These are phyloP conservation scores for Fratercula arctica DNA, from an alignment of 2,797 vertebrate genomes.

Conservation along the genomic window DNA sequence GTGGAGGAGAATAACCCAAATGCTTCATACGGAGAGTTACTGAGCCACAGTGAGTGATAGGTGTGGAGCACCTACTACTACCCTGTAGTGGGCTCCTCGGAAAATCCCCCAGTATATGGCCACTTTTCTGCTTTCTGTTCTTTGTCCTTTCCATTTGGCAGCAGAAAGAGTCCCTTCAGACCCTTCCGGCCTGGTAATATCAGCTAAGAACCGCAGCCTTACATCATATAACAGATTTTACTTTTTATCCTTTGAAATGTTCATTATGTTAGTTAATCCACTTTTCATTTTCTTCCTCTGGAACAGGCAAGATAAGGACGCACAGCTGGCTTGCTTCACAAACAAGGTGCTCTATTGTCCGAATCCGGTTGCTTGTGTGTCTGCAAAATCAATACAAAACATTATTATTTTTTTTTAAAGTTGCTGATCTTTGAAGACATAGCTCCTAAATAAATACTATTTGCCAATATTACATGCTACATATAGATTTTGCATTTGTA, in stretches of 20 bases:
- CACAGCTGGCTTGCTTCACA: neutral
- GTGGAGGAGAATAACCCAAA: neutral
- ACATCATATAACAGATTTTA: neutral
- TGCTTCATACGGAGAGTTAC: neutral
- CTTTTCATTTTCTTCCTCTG: conserved; percentile 15
- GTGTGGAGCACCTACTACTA: neutral
- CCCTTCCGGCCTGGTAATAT: neutral
- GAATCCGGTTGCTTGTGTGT: neutral
- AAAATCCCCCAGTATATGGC: neutral
- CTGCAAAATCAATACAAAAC: neutral
- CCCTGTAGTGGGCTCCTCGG: neutral
- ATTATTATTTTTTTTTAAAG: neutral
- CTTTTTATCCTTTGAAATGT: neutral
- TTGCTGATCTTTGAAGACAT: neutral
- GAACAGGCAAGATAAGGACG: conserved; percentile 15
- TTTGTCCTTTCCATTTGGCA: neutral
- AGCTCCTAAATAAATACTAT: neutral
- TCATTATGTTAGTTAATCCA: conserved; percentile 33
- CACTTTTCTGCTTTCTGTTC: neutral
- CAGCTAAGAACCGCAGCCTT: neutral
- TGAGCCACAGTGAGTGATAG: neutral
- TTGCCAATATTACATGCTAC: neutral
- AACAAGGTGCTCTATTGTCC: neutral
- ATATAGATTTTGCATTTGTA: neutral
- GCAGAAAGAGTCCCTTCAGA: neutral